Percentiles rank a stretch among this genome's conserved stretches.
Conservation (phyloP, 2,797 vertebrate species). For the Micrastur ruficollis region DNA sequence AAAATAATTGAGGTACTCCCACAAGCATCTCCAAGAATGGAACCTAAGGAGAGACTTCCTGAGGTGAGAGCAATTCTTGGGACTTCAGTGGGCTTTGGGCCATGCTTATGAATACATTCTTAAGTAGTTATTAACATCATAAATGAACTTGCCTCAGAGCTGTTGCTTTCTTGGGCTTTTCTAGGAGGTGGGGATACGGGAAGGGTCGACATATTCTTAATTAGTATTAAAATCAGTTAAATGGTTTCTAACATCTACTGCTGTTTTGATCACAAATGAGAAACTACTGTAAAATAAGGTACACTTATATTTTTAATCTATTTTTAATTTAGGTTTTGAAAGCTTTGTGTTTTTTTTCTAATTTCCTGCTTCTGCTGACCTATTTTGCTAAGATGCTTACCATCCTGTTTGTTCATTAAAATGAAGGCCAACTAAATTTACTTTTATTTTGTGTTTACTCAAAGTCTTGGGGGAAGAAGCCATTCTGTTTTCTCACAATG, state of each 20-base stretch:
- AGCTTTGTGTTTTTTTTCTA: neutral
- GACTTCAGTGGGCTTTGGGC: neutral
- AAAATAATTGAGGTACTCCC: neutral
- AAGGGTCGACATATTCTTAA: neutral
- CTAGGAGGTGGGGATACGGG: neutral
- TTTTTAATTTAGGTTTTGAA: slow-evolving; percentile 42
- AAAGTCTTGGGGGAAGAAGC: neutral
- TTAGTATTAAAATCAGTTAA: neutral
- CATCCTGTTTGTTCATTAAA: slow-evolving; percentile 1
- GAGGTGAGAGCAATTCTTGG: neutral
- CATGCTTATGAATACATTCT: neutral
- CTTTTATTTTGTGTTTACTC: neutral
- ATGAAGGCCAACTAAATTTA: neutral
- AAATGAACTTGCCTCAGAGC: neutral
- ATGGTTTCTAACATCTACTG: neutral
- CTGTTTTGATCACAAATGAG: neutral
- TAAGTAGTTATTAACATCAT: neutral
- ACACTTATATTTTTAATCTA: neutral
- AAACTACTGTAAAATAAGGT: neutral
- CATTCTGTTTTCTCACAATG: neutral
- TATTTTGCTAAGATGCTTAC: slow-evolving; percentile 3
- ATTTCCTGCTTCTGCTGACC: slow-evolving; percentile 14
- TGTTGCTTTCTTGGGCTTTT: neutral
- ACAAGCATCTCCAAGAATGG: neutral
- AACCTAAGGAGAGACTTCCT: neutral